Evolutionary conservation across 2,888 invertebrate genomes (phyloP).

Genomic region (Eupithecia subfuscata): DNA sequence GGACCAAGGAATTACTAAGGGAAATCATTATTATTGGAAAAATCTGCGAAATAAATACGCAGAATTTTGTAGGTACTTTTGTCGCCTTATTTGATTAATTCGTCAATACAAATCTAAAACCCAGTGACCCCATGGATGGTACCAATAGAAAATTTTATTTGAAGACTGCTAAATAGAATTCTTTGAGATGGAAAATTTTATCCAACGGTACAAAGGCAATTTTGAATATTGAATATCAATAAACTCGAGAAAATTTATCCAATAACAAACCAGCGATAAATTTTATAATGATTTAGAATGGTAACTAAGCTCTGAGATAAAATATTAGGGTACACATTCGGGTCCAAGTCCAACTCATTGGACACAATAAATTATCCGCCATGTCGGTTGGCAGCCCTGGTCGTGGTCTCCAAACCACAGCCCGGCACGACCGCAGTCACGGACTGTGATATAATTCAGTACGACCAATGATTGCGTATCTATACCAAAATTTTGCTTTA

Average conservation of each 20-base stretch:
- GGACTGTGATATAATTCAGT: not conserved
- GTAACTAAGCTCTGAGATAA: not conserved
- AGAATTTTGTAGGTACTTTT: too few relatives aligned
- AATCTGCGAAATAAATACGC: too few relatives aligned
- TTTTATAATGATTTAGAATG: slow-evolving; percentile 8
- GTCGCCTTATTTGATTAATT: too few relatives aligned
- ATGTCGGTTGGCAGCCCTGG: not conserved
- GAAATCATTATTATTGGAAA: not conserved
- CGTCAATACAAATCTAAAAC: too few relatives aligned
- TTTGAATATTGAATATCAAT: not conserved
- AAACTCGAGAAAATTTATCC: not conserved
- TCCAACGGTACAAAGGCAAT: not conserved
- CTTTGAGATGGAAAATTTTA: not conserved
- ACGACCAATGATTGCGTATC: not conserved
- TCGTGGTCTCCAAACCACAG: not conserved
- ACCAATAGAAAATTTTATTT: not conserved
- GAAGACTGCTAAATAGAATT: not conserved
- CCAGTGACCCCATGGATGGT: not conserved
- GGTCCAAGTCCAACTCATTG: slow-evolving; percentile 8
- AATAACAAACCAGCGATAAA: slow-evolving; percentile 2
- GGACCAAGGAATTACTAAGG: not conserved
- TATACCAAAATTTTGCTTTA: not conserved
- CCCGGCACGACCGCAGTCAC: not conserved
- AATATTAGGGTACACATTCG: slow-evolving; percentile 8
- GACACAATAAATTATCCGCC: slow-evolving; percentile 2